phyloP scores from a whole-genome alignment of 2,797 vertebrate species.

The Tapera naevia region DNA sequence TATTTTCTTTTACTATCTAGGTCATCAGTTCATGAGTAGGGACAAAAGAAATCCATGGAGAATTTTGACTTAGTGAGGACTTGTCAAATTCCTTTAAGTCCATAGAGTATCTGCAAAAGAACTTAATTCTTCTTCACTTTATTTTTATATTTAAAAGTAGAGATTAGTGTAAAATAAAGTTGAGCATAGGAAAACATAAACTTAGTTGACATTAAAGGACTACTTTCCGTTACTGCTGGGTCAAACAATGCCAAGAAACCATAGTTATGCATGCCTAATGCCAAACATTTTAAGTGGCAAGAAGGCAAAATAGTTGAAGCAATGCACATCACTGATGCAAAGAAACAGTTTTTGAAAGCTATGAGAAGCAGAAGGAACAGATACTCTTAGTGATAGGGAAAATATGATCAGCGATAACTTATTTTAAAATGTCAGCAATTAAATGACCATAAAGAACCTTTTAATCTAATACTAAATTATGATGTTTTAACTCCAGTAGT shows the following conservation, averaged over 20 bases:
- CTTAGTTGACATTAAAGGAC: background rate
- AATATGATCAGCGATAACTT: background rate
- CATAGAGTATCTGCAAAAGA: background rate
- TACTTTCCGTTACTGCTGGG: background rate
- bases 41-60: conserved; percentile 31
- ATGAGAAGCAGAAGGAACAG: background rate
- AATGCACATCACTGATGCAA: background rate
- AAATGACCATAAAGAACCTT: background rate
- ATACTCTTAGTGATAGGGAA: background rate
- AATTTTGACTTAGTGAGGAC: conserved; percentile 7
- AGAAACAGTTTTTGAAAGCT: background rate
- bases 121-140: background rate
- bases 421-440: background rate
- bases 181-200: background rate
- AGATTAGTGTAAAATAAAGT: background rate
- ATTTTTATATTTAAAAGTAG: background rate
- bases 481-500: background rate
- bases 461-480: background rate
- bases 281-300: background rate
- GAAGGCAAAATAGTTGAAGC: background rate
- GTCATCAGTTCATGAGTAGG: conserved; percentile 59
- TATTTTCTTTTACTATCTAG: conserved; percentile 60
- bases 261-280: background rate
- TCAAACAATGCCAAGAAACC: background rate
- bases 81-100: conserved; percentile 33